Percentiles rank a stretch among this genome's conserved stretches.
Conservation (phyloP, 2,797 vertebrate genomes). For the Tragopan temminckii region DNA sequence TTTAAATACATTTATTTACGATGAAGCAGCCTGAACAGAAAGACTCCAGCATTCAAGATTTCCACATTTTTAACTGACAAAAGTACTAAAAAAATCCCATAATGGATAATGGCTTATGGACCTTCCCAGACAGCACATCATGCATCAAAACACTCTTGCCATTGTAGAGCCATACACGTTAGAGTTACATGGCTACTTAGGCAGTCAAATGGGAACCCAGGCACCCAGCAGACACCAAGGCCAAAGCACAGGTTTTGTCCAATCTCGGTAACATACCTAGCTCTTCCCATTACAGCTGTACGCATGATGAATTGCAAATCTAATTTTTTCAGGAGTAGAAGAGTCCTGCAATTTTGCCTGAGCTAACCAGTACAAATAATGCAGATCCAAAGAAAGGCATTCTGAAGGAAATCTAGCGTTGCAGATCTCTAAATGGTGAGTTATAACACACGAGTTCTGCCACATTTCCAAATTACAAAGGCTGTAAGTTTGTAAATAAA, state of each 20-base stretch:
- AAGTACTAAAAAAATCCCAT: background rate
- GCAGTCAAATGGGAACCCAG: background rate
- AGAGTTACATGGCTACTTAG: background rate
- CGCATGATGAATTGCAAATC: background rate
- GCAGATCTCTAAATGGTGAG: background rate
- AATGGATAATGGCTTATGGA: background rate
- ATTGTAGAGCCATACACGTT: background rate
- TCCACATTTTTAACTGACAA: background rate
- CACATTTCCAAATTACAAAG: background rate
- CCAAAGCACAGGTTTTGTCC: background rate
- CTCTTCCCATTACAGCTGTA: background rate
- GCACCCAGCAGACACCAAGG: background rate
- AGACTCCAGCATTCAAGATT: background rate
- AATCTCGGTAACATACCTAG: background rate
- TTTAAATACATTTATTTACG: background rate
- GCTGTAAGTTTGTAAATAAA: background rate
- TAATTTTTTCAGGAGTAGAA: background rate
- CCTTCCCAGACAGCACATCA: background rate
- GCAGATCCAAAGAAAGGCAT: background rate
- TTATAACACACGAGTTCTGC: background rate
- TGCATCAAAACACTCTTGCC: accelerated
- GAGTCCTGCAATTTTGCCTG: background rate
- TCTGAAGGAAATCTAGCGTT: background rate
- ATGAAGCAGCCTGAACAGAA: background rate
- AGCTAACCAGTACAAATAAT: background rate